Base-by-base conservation (phyloP, 2,888 invertebrate species). In the Zaprionus lineosus region DNA sequence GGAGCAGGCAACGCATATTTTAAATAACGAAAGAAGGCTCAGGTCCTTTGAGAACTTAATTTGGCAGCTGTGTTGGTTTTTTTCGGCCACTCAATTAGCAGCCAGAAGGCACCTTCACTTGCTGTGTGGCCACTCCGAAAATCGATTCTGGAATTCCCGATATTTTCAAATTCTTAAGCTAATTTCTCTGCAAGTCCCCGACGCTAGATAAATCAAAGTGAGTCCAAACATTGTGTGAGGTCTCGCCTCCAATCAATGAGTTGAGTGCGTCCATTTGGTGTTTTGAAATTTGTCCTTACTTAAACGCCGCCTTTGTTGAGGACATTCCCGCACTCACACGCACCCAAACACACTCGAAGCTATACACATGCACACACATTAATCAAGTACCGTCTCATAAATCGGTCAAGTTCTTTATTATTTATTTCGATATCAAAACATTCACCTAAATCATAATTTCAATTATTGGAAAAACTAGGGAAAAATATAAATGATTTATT, bases 31-130 rank as follows among this genome's bases (percentile, higher is more conserved):
- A 16, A 19, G n/a, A 19, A 39, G 40, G 33, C 21, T 24, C 24
- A 34, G 47, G 56, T 66, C 71, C 73, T 73, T 69, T 73, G 77
- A 81, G 83, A 68, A 77, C 79, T 81, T 83, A 66, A 81, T 81
- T 79, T 82, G 74, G 63, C 79, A 73, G 75, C 53, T 63, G 62
- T 31, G 21, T 53, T 53, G 37, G 33, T 41, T 52, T 26, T 16
- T 18, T 55, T n/a, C 37, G 53, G 36, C 15, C 19, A 58, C 51
- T 71, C 74, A 74, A 74, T 81, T 77, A 78, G 73, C 50, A 18
- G 62, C 24, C 29, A 7, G 1, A 37, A 40, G 53, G 65, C 68
- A 65, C 55, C 69, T 78, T 16, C 37, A 33, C 50, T 47, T 33
- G 48, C 44, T 65, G 69, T 69, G 69, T 55, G 60, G 57, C 40